Conservation (phyloP, 2,797 vertebrate species). For the Anniella stebbinsi region DNA sequence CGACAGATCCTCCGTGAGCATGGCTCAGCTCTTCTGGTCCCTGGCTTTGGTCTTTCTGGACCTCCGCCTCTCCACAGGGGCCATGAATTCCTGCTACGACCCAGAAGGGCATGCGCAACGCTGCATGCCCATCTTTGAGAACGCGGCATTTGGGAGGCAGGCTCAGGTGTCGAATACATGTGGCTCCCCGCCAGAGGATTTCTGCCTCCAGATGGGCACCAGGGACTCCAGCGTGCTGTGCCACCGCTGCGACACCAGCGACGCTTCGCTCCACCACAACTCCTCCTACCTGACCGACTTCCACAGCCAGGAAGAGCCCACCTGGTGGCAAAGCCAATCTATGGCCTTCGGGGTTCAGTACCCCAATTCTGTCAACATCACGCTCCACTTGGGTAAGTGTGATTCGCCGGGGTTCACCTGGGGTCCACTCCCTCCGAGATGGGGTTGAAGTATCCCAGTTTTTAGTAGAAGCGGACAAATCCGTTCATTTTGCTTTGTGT, state of each 20-base stretch:
- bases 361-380: conserved; percentile 91
- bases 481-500: too few species aligned
- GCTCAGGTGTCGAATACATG: conserved; percentile 86
- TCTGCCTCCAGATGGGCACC: conserved; percentile 90
- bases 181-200: conserved; percentile 89
- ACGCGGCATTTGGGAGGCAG: conserved; percentile 86
- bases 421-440: fast-evolving
- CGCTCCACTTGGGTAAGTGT: conserved; percentile 89
- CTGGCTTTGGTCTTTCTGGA: conserved; percentile 56
- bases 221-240: conserved; percentile 80
- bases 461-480: too few species aligned
- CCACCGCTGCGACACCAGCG: conserved; percentile 82
- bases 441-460: fast-evolving
- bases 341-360: conserved; percentile 93
- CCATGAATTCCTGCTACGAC: conserved; percentile 86
- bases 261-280: conserved; percentile 83
- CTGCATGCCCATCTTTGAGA: conserved; percentile 93
- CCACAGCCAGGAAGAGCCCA: conserved; percentile 90
- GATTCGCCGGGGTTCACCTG: fast-evolving
- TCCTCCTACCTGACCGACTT: conserved; percentile 91
- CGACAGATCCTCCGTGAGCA: conserved; percentile 25
- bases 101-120: conserved; percentile 78
- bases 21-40: conserved; percentile 57
- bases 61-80: conserved; percentile 55
- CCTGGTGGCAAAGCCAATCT: conserved; percentile 98